These are phyloP conservation scores for Sipunculus nudus DNA, from an alignment of 2,888 invertebrate species.

Conservation along the genomic window DNA sequence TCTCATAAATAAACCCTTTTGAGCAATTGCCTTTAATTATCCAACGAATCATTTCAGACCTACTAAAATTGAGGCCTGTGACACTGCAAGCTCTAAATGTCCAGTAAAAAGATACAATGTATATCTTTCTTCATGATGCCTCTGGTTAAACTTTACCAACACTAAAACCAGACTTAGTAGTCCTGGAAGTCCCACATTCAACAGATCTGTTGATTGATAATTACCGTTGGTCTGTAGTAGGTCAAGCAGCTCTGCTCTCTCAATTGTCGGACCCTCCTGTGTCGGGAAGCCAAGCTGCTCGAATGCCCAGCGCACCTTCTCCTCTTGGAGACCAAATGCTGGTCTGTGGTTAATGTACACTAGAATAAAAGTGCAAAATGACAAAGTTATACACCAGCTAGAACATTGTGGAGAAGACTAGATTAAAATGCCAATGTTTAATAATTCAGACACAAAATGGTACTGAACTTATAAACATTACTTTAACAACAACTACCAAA, in stretches of 20 bases:
- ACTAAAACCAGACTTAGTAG: no score
- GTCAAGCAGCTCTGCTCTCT: conserved; percentile 62
- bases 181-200: not conserved
- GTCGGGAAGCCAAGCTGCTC: conserved; percentile 53
- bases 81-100: no score
- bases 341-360: conserved; percentile 67
- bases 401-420: not conserved
- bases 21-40: no score
- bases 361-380: conserved; percentile 45
- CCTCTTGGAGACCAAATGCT: conserved; percentile 64
- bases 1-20: no score
- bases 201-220: not conserved
- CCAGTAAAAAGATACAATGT: no score
- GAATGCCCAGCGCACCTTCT: conserved; percentile 61
- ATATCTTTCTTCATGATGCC: no score
- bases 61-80: no score
- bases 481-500: no score
- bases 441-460: no score
- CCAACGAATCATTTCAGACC: no score
- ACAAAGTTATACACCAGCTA: not conserved
- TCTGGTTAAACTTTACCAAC: no score
- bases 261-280: conserved; percentile 46
- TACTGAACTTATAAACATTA: no score
- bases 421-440: not conserved
- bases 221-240: conserved; percentile 63